Evolutionary conservation across 2,888 invertebrate species (phyloP).

Genomic region (Acanthosoma haemorrhoidale): DNA sequence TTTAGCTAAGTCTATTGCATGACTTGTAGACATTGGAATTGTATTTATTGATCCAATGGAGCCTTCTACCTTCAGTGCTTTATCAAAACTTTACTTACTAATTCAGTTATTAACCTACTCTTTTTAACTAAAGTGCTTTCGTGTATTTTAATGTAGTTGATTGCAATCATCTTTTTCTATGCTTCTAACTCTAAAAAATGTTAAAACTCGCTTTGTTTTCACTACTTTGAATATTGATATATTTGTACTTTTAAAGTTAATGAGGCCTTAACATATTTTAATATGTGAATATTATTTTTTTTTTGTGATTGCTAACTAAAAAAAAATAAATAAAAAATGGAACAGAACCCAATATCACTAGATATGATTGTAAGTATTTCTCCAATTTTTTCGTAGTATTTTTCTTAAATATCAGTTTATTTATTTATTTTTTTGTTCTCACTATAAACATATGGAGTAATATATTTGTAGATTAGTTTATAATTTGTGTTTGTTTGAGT

Average conservation of each 20-base stretch:
- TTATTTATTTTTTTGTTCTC: neutral
- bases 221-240: neutral
- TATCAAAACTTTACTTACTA: neutral
- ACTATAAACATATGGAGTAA: neutral
- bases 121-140: neutral
- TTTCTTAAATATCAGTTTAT: neutral
- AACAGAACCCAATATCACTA: slow-evolving; percentile 28
- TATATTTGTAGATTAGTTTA: neutral
- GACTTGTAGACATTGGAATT: neutral
- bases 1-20: neutral
- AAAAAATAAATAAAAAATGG: slow-evolving; percentile 19
- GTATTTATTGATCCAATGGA: neutral
- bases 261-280: slow-evolving; percentile 24
- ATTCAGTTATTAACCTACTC: neutral
- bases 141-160: neutral
- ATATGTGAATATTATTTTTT: slow-evolving; percentile 21
- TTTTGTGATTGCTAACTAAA: neutral
- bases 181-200: neutral
- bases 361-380: slow-evolving; percentile 33
- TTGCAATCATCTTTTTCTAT: neutral
- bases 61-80: neutral
- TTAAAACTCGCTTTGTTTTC: neutral
- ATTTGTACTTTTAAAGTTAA: neutral
- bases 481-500: neutral
- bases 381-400: neutral